phyloP scores from a whole-genome alignment of 2,888 invertebrate species.

The Nesidiocoris tenuis region DNA sequence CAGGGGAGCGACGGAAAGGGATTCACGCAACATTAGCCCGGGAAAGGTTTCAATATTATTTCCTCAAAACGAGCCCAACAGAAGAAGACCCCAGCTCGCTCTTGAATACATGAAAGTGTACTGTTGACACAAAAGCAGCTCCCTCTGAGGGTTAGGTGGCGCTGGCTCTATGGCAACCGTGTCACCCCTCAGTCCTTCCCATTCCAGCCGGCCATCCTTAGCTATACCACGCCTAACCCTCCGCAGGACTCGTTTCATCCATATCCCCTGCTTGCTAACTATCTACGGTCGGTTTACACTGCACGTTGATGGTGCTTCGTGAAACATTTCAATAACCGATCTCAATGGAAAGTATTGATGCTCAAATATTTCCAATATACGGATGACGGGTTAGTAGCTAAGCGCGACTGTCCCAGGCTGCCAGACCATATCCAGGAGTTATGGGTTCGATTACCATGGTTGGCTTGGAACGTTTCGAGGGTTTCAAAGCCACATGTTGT shows the following conservation, averaged over 20 bases:
- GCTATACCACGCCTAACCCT: background rate
- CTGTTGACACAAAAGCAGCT: constrained; percentile 38
- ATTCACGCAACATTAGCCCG: constrained; percentile 24
- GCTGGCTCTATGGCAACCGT: constrained; percentile 40
- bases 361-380: too few relatives aligned
- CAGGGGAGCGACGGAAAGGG: constrained; percentile 3
- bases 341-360: too few relatives aligned
- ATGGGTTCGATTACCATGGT: too few relatives aligned
- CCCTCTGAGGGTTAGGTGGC: constrained; percentile 32
- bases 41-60: constrained; percentile 32
- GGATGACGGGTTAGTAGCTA: too few relatives aligned
- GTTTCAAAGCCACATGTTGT: too few relatives aligned
- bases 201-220: background rate
- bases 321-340: too few relatives aligned
- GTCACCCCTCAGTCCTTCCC: background rate
- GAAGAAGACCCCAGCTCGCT: background rate
- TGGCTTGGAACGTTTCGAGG: too few relatives aligned
- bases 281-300: too few relatives aligned
- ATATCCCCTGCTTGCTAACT: too few relatives aligned
- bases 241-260: background rate
- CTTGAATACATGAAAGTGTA: constrained; percentile 36
- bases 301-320: too few relatives aligned
- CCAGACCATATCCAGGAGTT: too few relatives aligned
- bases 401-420: too few relatives aligned
- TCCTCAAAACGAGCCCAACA: background rate